Evolutionary conservation across 2,113 vertebrate genomes (phyloP), one percentile per base, ranked within the genome.

Genomic region (Strix uralensis): DNA sequence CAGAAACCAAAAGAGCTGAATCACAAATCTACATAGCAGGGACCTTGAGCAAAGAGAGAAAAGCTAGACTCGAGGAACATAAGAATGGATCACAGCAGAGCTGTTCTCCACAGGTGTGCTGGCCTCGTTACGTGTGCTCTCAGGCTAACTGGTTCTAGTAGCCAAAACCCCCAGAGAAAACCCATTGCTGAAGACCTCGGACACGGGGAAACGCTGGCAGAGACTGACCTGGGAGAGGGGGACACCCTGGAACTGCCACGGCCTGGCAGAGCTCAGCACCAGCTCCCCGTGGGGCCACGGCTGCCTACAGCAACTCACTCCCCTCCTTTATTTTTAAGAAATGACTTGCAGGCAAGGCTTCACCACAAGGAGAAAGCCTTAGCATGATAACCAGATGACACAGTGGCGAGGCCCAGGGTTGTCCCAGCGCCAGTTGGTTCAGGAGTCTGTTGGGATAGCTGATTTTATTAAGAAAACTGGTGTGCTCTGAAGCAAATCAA

Each of bases 31-130:
- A 19, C 40, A 7, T 2, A 66, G 72, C 75, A 78, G 80, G 83
- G 86, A 96, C 86, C 94, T 94, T 92, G 77, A 80, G 86, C 66
- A 81, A 72, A 92, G 91, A 54, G 67, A 42, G 70, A 40, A 61
- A 65, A 58, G 26, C 12, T 11, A 21, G 44, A 38, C 27, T 51
- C 2, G 4, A 57, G 67, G 71, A 38, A 72, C 86, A 47, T 6
- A 36, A 55, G 74, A 38, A 36, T 7, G 49, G 92, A 70, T 86
- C 51, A 14, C 1, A 36, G 81, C 88, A 70, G 72, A n/a, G 55
- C 73, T 30, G 73, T 2, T 62, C 90, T 54, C 69, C 92, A 42
- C 8, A 9, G 44, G 27, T 47, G 34, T 6, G 1, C 8, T 6
- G 20, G 15, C 15, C 54, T 49, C 29, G 22, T 8, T 22, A 1